Evolutionary conservation across 1,140 invertebrate genomes (phyloP).

Genomic region (Tenebrio molitor): DNA sequence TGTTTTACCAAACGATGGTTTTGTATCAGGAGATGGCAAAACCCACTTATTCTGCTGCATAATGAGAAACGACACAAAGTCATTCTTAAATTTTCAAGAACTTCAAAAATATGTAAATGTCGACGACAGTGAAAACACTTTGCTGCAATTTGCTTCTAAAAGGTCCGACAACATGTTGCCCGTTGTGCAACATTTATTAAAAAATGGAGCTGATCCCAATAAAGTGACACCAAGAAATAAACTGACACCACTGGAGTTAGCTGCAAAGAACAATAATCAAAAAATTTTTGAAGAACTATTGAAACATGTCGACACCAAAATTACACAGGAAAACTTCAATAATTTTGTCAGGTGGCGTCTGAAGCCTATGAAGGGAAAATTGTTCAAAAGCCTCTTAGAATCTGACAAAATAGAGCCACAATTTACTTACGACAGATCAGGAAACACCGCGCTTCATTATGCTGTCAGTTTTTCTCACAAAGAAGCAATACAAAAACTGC

Average conservation of each 20-base stretch:
- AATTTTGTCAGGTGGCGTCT: slow-evolving; percentile 4
- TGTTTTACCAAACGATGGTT: background rate
- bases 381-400: background rate
- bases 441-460: slow-evolving; percentile 2
- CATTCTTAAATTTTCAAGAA: background rate
- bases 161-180: background rate
- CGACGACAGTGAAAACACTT: slow-evolving; percentile 2
- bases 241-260: slow-evolving; percentile 1
- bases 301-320: background rate
- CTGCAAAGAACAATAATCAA: background rate
- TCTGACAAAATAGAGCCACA: background rate
- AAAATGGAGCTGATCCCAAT: slow-evolving; percentile 13
- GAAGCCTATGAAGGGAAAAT: background rate
- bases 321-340: background rate
- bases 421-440: background rate
- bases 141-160: slow-evolving; percentile 10
- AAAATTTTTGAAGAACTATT: slow-evolving; percentile 15
- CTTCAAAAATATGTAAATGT: background rate
- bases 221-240: background rate
- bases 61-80: background rate
- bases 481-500: slow-evolving; percentile 10
- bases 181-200: background rate
- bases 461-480: background rate
- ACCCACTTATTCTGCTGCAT: slow-evolving; percentile 14
- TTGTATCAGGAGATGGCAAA: background rate